phyloP scores from a whole-genome alignment of 2,113 vertebrate genomes.

The Leuciscus idus region DNA sequence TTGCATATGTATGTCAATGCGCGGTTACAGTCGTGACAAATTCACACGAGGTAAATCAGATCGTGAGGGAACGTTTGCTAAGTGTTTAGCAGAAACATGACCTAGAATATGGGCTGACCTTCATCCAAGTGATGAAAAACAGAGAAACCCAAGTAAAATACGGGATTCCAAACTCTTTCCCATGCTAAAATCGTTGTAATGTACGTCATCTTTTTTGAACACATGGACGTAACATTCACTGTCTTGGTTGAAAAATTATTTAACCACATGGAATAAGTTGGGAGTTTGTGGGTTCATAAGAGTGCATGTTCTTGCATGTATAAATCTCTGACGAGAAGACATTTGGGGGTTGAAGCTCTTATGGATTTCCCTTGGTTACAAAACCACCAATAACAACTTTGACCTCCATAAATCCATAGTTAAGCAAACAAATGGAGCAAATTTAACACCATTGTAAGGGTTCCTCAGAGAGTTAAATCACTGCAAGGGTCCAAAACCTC shows the following conservation, averaged over 20 bases:
- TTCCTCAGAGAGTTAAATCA: conserved; percentile 17
- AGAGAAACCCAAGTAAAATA: not conserved
- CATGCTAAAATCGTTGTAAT: not conserved
- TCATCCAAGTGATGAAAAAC: not conserved
- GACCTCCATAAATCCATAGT: not conserved
- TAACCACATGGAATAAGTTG: not conserved
- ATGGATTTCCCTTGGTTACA: conserved; percentile 18
- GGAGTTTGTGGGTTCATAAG: not conserved
- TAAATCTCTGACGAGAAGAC: conserved; percentile 5
- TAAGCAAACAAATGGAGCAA: conserved; percentile 14
- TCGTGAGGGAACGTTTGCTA: not conserved
- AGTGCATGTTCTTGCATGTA: not conserved
- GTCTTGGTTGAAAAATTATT: not conserved
- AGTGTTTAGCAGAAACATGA: not conserved
- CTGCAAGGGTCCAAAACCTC: not conserved
- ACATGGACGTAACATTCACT: not conserved
- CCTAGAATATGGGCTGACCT: not conserved
- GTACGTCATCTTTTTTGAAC: not conserved
- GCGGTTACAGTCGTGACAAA: not conserved
- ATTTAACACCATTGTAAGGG: conserved; percentile 1
- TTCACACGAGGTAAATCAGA: not conserved
- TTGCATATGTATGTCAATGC: not conserved
- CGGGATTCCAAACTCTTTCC: not conserved
- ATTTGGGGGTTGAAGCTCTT: conserved; percentile 6
- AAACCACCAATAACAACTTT: not conserved